A percentile compares a stretch with the other conserved stretches of the same genome.
phyloP scores from a whole-genome alignment of 2,797 vertebrate genomes.

The Pseudotriccus pelzelni region DNA sequence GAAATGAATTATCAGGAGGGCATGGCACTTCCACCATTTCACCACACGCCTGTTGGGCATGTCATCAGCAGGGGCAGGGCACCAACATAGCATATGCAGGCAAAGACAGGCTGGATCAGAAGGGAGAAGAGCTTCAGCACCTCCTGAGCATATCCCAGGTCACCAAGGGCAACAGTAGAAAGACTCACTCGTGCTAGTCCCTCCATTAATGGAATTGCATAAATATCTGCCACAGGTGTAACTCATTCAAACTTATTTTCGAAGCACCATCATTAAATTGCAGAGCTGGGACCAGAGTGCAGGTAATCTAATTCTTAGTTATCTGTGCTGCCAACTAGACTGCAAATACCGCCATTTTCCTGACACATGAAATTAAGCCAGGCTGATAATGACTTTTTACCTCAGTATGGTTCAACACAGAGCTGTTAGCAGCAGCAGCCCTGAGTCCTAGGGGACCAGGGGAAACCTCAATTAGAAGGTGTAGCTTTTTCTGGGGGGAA shows the following conservation, averaged over 20 bases:
- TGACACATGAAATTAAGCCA: not conserved
- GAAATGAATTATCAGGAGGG: not conserved
- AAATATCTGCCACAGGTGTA: not conserved
- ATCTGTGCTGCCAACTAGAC: not conserved
- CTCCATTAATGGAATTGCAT: not conserved
- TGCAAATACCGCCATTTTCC: not conserved
- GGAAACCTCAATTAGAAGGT: not conserved
- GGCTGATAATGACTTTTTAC: not conserved
- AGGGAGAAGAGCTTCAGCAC: not conserved
- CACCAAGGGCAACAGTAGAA: accelerated
- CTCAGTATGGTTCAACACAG: not conserved
- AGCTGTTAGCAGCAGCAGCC: not conserved
- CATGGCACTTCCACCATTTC: not conserved
- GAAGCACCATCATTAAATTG: not conserved
- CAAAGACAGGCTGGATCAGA: not conserved
- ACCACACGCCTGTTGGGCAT: not conserved
- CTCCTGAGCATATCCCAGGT: not conserved
- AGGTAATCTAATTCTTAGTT: not conserved
- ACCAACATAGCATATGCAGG: accelerated
- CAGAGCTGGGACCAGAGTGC: not conserved
- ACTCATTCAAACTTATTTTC: not conserved
- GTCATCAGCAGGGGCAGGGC: not conserved
- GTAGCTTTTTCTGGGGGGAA: not conserved
- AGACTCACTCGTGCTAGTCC: not conserved
- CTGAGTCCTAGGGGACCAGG: not conserved